Evolutionary conservation across 2,797 vertebrate genomes (phyloP), one percentile per base, ranked within the genome.

Genomic region (Percopsis omiscomaycus): DNA sequence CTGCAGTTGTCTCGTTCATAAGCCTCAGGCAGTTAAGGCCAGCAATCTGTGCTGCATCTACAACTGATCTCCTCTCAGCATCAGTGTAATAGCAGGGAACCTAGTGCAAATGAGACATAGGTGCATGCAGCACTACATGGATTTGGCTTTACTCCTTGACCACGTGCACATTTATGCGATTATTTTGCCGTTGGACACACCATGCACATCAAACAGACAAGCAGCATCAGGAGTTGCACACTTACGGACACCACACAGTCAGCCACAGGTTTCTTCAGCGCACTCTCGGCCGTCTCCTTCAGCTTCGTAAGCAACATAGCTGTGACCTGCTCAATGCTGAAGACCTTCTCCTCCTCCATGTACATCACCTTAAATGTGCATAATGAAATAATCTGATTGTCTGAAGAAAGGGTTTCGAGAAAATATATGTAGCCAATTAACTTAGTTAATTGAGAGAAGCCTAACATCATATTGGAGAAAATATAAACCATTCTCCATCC

Each of bases 191-290:
- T 1, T 2, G 22, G 15, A 47, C 11, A n/a, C 4, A 14, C 52
- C 12, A 42, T 13, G 16, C 30, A 28, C 32, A 22, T 49, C 6
- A 9, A 8, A 37, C 5, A 8, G 32, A 37, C 32, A 37, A 5
- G 8, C 14, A 54, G 8, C 2, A n/a, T 29, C 11, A 5, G 5
- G 14, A 42, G 1, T 5, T 45, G 92, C 13, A 14, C n/a, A 94
- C 97, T 95, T 86, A 99, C 98, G 77, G 98, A 98, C 74, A 99
- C 92, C 54, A 99, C 98, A 68, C 97, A 99, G 84, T 99, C 96
- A 37, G 95, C 94, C 28, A 99, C 96, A 8, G 98, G 96, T 80
- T 99, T 99, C 91, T 99, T 98, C 63, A 99, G 91, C 0, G 95
- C 94, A 72, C 80, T 91, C 88, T 99, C 97, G 9, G 96, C 96